Conservation (phyloP, 2,888 invertebrate species). For the Polydrusus cervinus region DNA sequence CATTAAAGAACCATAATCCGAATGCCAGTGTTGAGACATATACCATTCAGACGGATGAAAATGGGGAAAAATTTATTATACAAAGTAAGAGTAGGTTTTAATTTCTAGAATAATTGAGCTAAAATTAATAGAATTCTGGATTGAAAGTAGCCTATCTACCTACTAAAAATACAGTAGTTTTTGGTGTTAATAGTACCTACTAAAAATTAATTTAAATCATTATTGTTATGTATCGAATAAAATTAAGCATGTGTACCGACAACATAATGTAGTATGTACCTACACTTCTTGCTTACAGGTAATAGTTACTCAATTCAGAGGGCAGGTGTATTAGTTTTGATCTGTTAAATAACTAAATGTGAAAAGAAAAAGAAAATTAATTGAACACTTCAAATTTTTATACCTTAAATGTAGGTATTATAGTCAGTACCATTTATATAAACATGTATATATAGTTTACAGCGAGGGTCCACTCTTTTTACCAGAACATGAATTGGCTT, state of each 20-base stretch:
- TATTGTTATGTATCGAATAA: no score
- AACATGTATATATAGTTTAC: slow-evolving; percentile 39
- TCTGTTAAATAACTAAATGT: no score
- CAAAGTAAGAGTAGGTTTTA: slow-evolving; percentile 69
- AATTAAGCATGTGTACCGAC: no score
- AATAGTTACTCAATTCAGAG: no score
- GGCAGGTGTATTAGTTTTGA: no score
- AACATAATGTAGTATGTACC: no score
- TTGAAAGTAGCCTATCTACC: background rate
- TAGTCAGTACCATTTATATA: background rate
- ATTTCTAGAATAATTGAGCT: background rate
- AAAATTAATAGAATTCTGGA: background rate
- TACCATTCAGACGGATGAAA: slow-evolving; percentile 66
- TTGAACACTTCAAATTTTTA: no score
- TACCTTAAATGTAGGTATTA: no score
- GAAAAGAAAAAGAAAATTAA: no score
- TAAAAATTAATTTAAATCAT: no score
- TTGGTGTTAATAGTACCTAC: background rate
- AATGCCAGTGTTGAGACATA: slow-evolving; percentile 68
- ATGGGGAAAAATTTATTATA: slow-evolving; percentile 72
- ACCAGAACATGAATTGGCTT: slow-evolving; percentile 77
- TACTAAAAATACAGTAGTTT: no score
- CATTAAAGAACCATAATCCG: slow-evolving; percentile 67
- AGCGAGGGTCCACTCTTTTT: slow-evolving; percentile 78
- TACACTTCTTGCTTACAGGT: no score